Percentiles rank a stretch among this genome's conserved stretches.
phyloP scores from a whole-genome alignment of 30 jellyfish, hydroid and myxozoan genomes.

The Chrysaora quinquecirrha region DNA sequence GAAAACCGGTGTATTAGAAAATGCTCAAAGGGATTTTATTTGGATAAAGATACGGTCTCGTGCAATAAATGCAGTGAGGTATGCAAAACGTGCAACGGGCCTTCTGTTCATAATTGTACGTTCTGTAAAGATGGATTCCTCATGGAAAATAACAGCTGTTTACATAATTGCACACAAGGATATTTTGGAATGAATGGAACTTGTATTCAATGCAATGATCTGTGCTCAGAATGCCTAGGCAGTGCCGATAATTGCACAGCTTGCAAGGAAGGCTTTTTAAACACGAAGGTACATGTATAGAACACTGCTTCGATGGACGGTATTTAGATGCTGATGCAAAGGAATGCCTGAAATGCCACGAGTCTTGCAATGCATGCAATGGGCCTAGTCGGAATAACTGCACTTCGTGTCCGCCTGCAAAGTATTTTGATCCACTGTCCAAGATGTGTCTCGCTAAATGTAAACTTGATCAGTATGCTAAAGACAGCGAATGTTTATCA shows the following conservation, averaged over 20 bases:
- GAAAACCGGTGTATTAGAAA: constrained; percentile 21
- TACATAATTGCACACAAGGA: constrained; percentile 41
- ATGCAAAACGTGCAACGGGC: constrained; percentile 48
- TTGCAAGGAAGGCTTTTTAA: constrained; percentile 23
- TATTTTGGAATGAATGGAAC: neutral
- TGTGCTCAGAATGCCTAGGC: constrained; percentile 50
- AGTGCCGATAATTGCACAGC: constrained; percentile 27
- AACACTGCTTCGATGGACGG: constrained; percentile 36
- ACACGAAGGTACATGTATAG: neutral
- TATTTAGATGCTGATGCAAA: constrained; percentile 4
- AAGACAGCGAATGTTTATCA: constrained; percentile 42
- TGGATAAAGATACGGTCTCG: neutral
- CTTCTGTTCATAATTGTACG: constrained; percentile 4
- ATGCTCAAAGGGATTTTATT: constrained; percentile 44
- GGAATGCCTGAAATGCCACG: constrained; percentile 18
- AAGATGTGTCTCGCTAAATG: constrained; percentile 24
- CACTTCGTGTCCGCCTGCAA: constrained; percentile 33
- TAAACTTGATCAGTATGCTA: constrained; percentile 8
- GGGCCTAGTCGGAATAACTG: constrained; percentile 37
- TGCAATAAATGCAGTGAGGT: constrained; percentile 36
- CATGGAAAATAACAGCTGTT: constrained; percentile 10
- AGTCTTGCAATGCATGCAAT: constrained; percentile 7
- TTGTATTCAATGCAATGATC: constrained; percentile 33
- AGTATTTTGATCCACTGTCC: constrained; percentile 1
- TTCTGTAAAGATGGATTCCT: constrained; percentile 30